These are phyloP conservation scores for Circaetus gallicus DNA, from an alignment of 2,113 vertebrate species.

Conservation along the genomic window DNA sequence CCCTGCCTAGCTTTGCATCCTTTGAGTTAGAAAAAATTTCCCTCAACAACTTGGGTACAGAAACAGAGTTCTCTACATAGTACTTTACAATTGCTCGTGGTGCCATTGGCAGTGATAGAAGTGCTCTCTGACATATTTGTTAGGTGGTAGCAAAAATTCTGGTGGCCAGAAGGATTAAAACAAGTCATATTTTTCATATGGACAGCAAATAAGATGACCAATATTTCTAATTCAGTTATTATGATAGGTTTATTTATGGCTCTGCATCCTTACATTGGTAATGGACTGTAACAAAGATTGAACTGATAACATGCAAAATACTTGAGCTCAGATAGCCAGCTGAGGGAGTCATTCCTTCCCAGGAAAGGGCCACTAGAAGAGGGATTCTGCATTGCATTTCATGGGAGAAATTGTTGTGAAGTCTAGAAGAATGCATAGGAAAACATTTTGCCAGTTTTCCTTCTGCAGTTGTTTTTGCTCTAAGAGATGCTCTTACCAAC, in stretches of 20 bases:
- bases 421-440: not conserved
- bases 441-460: not conserved
- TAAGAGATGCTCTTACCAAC: not conserved
- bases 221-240: not conserved
- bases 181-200: not conserved
- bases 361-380: not conserved
- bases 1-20: not conserved
- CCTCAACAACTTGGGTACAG: not conserved
- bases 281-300: not conserved
- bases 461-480: not conserved
- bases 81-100: rapidly evolving
- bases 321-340: not conserved
- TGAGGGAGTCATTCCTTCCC: not conserved
- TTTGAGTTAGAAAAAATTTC: not conserved
- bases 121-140: not conserved
- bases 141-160: not conserved
- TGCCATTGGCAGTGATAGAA: not conserved
- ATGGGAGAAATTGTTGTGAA: not conserved
- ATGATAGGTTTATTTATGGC: not conserved
- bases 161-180: not conserved
- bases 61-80: not conserved
- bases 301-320: not conserved
- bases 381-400: not conserved
- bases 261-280: not conserved
- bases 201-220: not conserved